Evolutionary conservation across 2,888 invertebrate genomes (phyloP).

Genomic region (Dryobotodes eremita): DNA sequence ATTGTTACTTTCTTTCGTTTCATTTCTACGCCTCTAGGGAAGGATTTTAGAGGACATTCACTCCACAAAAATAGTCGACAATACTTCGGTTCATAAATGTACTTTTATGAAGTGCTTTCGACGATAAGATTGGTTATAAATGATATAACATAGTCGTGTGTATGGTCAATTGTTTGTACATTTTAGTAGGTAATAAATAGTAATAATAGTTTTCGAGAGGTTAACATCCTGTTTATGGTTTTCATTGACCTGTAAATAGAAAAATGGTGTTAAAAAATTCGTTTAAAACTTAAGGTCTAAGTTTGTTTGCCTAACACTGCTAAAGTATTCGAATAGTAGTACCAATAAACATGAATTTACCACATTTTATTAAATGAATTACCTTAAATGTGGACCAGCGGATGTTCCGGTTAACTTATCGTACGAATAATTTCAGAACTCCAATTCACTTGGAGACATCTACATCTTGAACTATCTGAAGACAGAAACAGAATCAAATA

Average conservation of each 20-base stretch:
- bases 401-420: neutral
- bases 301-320: neutral
- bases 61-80: constrained; percentile 13
- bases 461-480: no score
- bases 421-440: neutral
- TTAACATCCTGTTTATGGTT: neutral
- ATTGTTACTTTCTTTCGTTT: constrained; percentile 3
- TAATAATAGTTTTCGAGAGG: constrained; percentile 25
- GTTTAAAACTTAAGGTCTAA: neutral
- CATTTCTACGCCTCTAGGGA: neutral
- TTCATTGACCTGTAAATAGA: neutral
- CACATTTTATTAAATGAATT: neutral
- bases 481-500: no score
- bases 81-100: constrained; percentile 33
- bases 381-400: no score
- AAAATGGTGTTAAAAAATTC: neutral
- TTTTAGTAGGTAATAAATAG: constrained; percentile 33
- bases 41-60: constrained; percentile 26
- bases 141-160: neutral
- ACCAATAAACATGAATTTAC: neutral
- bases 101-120: constrained; percentile 19
- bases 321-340: no score
- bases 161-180: constrained; percentile 35
- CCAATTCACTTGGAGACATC: neutral
- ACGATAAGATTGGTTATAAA: constrained; percentile 39